Conservation (phyloP, 92 coral and sea anemone species). For the Porites divaricata region DNA sequence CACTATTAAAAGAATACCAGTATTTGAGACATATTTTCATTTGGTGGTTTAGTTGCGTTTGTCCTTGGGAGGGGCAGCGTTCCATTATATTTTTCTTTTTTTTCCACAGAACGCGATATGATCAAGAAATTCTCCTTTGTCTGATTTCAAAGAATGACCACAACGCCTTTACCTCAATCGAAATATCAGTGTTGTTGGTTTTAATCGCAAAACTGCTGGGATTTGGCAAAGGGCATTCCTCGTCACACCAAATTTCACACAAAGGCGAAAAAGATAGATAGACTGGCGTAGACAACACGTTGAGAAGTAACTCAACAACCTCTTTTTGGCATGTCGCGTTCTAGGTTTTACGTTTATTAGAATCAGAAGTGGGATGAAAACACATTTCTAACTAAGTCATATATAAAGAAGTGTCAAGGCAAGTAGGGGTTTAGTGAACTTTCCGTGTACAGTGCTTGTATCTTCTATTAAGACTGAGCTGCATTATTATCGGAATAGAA, state of each 20-base stretch:
- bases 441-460: not conserved
- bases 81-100: not conserved
- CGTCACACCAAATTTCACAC: not conserved
- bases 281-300: too few relatives aligned
- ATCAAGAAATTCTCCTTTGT: constrained; percentile 11
- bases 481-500: too few relatives aligned
- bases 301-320: not conserved
- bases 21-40: not conserved
- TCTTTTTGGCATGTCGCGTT: not conserved
- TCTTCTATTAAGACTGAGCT: not conserved
- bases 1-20: not conserved
- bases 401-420: too few relatives aligned
- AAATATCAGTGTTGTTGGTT: not conserved
- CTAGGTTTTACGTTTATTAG: not conserved
- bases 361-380: too few relatives aligned
- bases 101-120: constrained; percentile 9
- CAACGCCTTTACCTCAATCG: not conserved
- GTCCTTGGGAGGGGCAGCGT: constrained; percentile 30
- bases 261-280: too few relatives aligned
- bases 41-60: not conserved
- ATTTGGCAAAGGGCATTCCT: not conserved
- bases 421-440: not conserved
- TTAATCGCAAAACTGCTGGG: not conserved
- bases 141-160: not conserved
- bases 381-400: too few relatives aligned